Percentiles rank a stretch among this genome's conserved stretches.
Evolutionary conservation across 2,797 vertebrate species (phyloP).

Genomic region (Eutrigla gurnardus): DNA sequence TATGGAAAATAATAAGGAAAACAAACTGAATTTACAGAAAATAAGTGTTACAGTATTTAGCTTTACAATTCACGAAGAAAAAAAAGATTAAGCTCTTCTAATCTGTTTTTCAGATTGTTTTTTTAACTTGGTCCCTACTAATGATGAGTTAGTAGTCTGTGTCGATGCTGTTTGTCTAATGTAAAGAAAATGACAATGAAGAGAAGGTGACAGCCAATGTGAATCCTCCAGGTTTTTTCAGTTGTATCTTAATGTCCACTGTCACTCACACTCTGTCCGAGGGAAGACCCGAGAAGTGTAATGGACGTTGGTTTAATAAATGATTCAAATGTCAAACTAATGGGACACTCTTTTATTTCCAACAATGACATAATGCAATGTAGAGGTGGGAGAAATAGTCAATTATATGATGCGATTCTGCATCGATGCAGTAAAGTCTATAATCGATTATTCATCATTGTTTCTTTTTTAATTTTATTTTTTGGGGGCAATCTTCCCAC

Average conservation of each 20-base stretch:
- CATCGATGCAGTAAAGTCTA: no score
- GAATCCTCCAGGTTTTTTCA: slow-evolving; percentile 52
- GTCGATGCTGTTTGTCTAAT: slow-evolving; percentile 62
- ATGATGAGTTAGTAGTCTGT: slow-evolving; percentile 61
- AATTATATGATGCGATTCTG: no score
- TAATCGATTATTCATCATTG: no score
- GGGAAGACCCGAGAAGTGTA: slow-evolving; percentile 70
- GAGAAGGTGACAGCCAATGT: slow-evolving; percentile 37
- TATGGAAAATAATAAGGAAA: slow-evolving; percentile 47
- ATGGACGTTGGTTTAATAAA: slow-evolving; percentile 75
- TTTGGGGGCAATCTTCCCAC: no score
- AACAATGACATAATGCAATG: no score
- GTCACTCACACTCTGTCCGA: slow-evolving; percentile 70
- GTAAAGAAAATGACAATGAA: slow-evolving; percentile 55
- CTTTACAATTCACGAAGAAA: slow-evolving; percentile 65
- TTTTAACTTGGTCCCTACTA: slow-evolving; percentile 69
- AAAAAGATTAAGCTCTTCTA: slow-evolving; percentile 53
- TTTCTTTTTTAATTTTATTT: no score
- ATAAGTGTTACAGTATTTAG: slow-evolving; percentile 65
- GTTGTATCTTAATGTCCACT: slow-evolving; percentile 70
- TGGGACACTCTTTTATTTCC: slow-evolving; percentile 7
- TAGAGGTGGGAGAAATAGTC: no score
- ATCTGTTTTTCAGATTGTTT: slow-evolving; percentile 62
- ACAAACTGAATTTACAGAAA: slow-evolving; percentile 55
- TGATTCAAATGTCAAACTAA: slow-evolving; percentile 60